Evolutionary conservation across 2,113 vertebrate species (phyloP).

Genomic region (Chaetodon auriga): DNA sequence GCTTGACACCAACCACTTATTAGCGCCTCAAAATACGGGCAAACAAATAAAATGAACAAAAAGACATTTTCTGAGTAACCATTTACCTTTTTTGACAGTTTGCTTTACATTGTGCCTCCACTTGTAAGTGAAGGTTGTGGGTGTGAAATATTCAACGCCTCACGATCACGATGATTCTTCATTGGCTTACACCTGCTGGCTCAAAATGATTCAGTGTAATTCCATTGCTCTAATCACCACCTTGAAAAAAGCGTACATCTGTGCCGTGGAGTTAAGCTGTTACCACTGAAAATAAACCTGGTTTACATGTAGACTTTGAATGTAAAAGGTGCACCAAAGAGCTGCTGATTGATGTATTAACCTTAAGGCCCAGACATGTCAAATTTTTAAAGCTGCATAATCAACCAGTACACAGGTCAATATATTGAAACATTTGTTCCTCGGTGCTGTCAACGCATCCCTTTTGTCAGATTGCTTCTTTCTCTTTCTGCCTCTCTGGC

Average conservation of each 20-base stretch:
- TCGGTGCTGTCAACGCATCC: slow-evolving; percentile 11
- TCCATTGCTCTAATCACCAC: not conserved
- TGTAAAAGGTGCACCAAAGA: not conserved
- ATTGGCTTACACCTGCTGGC: slow-evolving; percentile 18
- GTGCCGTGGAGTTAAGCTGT: too few relatives aligned
- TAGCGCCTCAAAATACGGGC: not conserved
- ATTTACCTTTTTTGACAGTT: not conserved
- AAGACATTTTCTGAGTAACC: not conserved
- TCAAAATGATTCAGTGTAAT: not conserved
- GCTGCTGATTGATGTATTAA: not conserved
- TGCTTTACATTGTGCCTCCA: not conserved
- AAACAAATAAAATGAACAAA: not conserved
- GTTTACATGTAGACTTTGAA: not conserved
- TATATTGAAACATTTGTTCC: slow-evolving; percentile 1
- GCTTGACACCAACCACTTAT: not conserved
- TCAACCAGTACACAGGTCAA: not conserved
- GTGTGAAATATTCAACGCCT: slow-evolving; percentile 22
- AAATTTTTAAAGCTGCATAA: not conserved
- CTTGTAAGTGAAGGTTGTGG: slow-evolving; percentile 2
- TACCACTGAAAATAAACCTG: not conserved
- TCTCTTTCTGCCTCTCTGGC: not conserved
- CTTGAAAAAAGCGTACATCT: not conserved
- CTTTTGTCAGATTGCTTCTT: slow-evolving; percentile 16
- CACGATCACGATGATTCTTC: slow-evolving; percentile 11
- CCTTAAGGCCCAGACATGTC: not conserved